Base-by-base conservation (phyloP, 2,888 invertebrate genomes). In the Xiphydria camelus region DNA sequence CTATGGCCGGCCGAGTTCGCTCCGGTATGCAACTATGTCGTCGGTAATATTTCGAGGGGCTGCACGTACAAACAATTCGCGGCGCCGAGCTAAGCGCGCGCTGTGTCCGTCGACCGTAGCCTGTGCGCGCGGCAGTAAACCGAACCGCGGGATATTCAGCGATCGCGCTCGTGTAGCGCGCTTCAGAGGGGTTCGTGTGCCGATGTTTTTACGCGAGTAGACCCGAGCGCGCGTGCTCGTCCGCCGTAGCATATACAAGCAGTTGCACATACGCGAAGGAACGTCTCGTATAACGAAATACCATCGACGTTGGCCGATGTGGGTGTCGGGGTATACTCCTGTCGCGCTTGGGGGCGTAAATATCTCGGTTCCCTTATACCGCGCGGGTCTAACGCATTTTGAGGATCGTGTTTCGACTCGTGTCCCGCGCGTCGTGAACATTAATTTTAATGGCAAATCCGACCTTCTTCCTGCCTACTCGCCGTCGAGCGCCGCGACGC, bases 1-100 rank as follows among this genome's bases (percentile, higher is more conserved):
- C 52, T 43, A 45, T 46, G 50, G 36, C 18, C 49, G 47, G 50
- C 49, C 53, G 44, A 49, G 49, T 46, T 22, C 35, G 40, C 41
- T 36, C 31, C 53, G 37, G 40, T 47, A 44, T 49, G 34, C 45
- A 47, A 45, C 43, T 38, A 47, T 45, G 36, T 45, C n/a, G n/a
- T n/a, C n/a, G 32, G 45, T 37, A 42, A 53, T 54, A 52, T 54
- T 40, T 35, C 38, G 43, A 42, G 33, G 41, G 17, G 23, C 23
- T n/a, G n/a, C n/a, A n/a, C n/a, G n/a, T n/a, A n/a, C n/a, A n/a
- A n/a, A n/a, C n/a, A n/a, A n/a, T n/a, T n/a, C n/a, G n/a, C n/a
- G n/a, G n/a, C 23, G 23, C 6, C 23, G n/a, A n/a, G 7, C 23
- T n/a, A n/a, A 23, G 7, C 23, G 23, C 23, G n/a, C 7, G n/a